Evolutionary conservation across 2,888 invertebrate species (phyloP), one percentile per base, ranked within the genome.

Genomic region (Ptilodon capucinus): DNA sequence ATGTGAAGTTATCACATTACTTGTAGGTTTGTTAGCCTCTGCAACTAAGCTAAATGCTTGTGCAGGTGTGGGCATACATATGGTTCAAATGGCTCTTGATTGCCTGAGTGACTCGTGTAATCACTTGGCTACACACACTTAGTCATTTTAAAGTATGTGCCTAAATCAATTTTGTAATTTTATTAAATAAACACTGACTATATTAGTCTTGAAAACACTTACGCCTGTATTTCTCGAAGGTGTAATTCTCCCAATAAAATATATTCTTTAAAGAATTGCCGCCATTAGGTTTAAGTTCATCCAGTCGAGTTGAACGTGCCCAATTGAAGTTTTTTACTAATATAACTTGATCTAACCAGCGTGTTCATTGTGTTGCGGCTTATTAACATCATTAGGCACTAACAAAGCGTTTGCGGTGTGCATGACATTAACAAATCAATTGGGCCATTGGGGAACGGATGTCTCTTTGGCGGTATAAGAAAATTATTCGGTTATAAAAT

Each of bases 321-420:
- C 51, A 51, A 46, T 46, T 48, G 45, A 56, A 9, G 25, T 17
- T 7, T 57, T 49, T 50, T 18, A 43, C 51, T 59, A 54, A 54
- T 40, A 21, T 30, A 39, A 32, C 13, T 23, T 9, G 44, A 51
- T 45, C 35, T 70, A 64, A 68, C 44, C 16, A 25, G 53, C 43
- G 47, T 46, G 51, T 40, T 55, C 52, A 18, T 36, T 45, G 48
- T 64, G 57, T 32, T 41, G 60, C 64, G 9, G 71, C 66, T 64
- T 61, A 44, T 28, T 73, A 67, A 74, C 59, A 45, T 40, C 9
- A 63, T 56, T 70, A 58, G 42, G 56, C 61, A 60, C 60, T 73
- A 60, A 75, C 46, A 6, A 32, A 9, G 61, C 63, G 57, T 58
- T 54, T 72, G 61, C 30, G 28, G 61, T 68, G 53, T 60, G 64